Base-by-base conservation (phyloP, 2,797 vertebrate genomes). In the Scomberomorus guttatus region DNA sequence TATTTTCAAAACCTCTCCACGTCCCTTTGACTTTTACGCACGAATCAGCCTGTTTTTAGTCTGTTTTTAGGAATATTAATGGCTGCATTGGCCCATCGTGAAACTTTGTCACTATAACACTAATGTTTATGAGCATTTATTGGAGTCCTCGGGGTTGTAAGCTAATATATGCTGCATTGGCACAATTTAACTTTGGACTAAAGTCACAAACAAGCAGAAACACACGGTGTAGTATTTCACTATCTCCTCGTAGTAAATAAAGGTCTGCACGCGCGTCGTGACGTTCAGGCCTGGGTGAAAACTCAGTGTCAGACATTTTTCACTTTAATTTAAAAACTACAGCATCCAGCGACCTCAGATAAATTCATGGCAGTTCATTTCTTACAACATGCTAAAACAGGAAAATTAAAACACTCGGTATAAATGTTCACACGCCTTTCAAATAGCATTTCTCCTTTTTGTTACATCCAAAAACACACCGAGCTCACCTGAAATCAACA, bases 1-100 rank as follows among this genome's bases (percentile, higher is more conserved):
- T 50, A 7, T 50, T 50, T 50, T 3, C 5, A 25, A 65, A 55
- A 59, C 39, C 4, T 59, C 17, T 59, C 15, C 20, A 11, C 64
- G 18, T 48, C 52, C 70, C 29, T 55, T 24, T 22, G 29, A 67
- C 75, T 65, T 90, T 92, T 90, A 90, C 84, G 91, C 91, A 89
- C 73, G 20, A 52, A 39, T 52, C 75, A 12, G 22, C 24, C 42
- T 7, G 29, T 8, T 37, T 80, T 83, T 86, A 83, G 58, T 54
- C 80, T n/a, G n/a, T n/a, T n/a, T n/a, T n/a, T n/a, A 67, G 42
- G 24, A 39, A 27, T 72, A 54, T 64, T 8, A n/a, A 46, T 7
- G 8, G 20, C 73, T 9, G 42, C 3, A 3, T 3, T 39, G 34
- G 5, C 6, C 25, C 20, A 8, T 34, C 29, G 25, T 56, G 25